Evolutionary conservation across 2,113 vertebrate species (phyloP), one percentile per base, ranked within the genome.

Genomic region (Python bivittatus): DNA sequence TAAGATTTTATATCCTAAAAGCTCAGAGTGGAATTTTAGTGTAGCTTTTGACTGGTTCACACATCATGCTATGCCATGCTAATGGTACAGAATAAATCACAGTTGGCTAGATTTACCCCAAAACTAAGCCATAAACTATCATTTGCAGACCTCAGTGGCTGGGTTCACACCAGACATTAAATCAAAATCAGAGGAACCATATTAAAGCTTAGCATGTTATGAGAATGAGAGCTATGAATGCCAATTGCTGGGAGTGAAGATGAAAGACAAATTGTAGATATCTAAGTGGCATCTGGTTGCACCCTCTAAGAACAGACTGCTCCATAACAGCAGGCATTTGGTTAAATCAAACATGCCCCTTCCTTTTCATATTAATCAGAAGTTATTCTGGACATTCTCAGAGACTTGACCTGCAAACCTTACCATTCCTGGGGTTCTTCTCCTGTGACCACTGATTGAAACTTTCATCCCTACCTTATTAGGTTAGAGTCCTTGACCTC

Each of bases 401-500:
- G 44, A 48, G 48, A 48, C 48, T 48, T 48, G 48, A 48, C 48
- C 48, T 48, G 48, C 48, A 20, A 27, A 25, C 88, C 17, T 27
- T 48, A 9, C 5, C n/a, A 0, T 3, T 20, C 48, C 15, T 52
- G 27, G 27, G 58, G 22, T 58, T 64, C 9, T 44, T 56, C 48
- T 86, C 27, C 10, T 25, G 17, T 6, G 38, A 57, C 10, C 15
- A 17, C 3, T 4, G 22, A 27, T 27, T 42, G 10, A 84, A 91
- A 60, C 1, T 17, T 27, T 11, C 2, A 4, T 2, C 23, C 83
- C 88, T 94, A 96, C 96, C 96, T 93, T 60, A 91, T 44, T 20
- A 91, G 5, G 0, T 90, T 89, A 7, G 94, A 10, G 25, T 94
- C 94, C 10, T 93, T 57, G 44, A 90, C 96, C 86, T 91, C 93